Evolutionary conservation across 2,113 vertebrate species (phyloP).

Genomic region (Microtus ochrogaster): DNA sequence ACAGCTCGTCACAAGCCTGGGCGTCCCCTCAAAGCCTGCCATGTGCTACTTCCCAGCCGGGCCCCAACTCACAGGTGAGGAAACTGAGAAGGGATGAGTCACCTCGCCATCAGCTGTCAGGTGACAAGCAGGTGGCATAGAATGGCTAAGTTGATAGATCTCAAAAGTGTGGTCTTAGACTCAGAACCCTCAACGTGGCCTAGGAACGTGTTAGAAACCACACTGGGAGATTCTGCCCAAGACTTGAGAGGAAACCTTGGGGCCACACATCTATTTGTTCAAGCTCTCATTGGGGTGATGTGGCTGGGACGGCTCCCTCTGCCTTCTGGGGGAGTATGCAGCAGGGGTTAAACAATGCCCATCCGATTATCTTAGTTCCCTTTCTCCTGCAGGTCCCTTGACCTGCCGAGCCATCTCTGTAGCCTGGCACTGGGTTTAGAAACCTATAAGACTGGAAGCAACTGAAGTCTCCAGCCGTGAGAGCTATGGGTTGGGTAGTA

Average conservation of each 20-base stretch:
- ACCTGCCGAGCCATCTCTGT: background rate
- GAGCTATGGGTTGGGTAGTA: background rate
- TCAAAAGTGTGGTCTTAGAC: background rate
- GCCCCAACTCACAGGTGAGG: background rate
- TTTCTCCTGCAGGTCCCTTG: background rate
- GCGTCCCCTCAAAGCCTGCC: background rate
- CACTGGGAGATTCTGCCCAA: rapidly evolving
- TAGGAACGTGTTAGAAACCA: background rate
- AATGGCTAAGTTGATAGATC: background rate
- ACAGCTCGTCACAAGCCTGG: background rate
- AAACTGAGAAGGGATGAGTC: background rate
- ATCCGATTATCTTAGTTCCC: too few species aligned
- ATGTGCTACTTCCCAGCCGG: background rate
- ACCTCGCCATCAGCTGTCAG: background rate
- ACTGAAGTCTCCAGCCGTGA: background rate
- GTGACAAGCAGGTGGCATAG: background rate
- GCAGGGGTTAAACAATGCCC: background rate
- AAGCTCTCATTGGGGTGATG: background rate
- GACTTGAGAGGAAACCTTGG: background rate
- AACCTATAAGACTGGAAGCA: background rate
- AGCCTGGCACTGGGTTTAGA: background rate
- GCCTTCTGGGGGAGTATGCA: background rate
- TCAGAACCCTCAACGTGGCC: rapidly evolving
- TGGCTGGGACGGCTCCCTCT: too few species aligned
- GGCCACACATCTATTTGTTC: background rate